Evolutionary conservation across 2,113 vertebrate species (phyloP).

Genomic region (Corydoras maculifer): DNA sequence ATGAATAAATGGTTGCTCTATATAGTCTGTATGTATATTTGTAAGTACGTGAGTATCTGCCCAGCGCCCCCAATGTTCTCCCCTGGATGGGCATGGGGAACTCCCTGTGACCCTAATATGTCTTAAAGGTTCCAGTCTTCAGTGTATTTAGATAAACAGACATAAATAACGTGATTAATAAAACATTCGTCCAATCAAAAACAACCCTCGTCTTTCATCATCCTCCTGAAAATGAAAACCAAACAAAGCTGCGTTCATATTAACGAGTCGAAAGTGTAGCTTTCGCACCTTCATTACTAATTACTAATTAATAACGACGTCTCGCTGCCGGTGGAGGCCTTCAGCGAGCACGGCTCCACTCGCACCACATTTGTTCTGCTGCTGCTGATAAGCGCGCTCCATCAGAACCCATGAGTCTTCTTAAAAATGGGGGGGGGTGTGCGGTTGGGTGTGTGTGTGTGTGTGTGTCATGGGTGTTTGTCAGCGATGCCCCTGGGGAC

Average conservation of each 20-base stretch:
- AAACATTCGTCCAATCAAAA: too few species aligned
- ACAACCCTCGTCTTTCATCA: too few species aligned
- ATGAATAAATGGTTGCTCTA: too few species aligned
- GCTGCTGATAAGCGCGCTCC: conserved; percentile 65
- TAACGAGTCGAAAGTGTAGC: conserved; percentile 58
- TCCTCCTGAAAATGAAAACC: not conserved
- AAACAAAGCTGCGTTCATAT: conserved; percentile 9
- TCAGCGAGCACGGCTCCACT: conserved; percentile 67
- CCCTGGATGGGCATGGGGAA: too few species aligned
- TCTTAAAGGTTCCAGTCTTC: too few species aligned
- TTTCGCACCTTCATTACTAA: conserved; percentile 70
- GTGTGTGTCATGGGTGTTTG: conserved; percentile 58
- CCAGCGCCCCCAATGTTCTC: too few species aligned
- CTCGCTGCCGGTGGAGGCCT: conserved; percentile 70
- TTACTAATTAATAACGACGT: conserved; percentile 66
- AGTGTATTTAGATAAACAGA: not conserved
- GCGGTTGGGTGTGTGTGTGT: not conserved
- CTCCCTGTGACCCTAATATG: too few species aligned
- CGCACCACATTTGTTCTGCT: conserved; percentile 68
- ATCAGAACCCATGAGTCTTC: conserved; percentile 69
- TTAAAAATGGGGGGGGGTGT: conserved; percentile 60
- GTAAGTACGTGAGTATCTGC: too few species aligned
- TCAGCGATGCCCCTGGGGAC: conserved; percentile 62
- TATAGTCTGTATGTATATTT: too few species aligned
- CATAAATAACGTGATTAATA: too few species aligned